A percentile compares a stretch with the other conserved stretches of the same genome.
Conservation (phyloP, 2,888 invertebrate species). For the Eustalomyia histrio region DNA sequence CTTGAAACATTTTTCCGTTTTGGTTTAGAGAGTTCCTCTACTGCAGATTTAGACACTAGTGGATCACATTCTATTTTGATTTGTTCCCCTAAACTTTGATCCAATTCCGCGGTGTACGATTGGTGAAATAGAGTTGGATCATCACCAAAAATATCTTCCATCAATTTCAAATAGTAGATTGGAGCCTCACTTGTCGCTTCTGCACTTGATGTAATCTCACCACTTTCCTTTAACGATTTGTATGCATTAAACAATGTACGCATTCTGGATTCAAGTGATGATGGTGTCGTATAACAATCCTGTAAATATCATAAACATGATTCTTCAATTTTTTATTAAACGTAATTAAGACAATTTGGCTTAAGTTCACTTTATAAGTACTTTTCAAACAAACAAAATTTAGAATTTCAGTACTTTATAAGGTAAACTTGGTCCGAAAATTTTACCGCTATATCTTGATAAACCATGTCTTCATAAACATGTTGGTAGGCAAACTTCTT, state of each 20-base stretch:
- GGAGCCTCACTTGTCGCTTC: neutral
- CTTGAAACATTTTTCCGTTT: neutral
- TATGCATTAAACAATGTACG: neutral
- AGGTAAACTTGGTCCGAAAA: too few species aligned
- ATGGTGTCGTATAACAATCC: neutral
- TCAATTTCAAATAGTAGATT: neutral
- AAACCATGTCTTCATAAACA: neutral
- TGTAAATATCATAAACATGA: neutral
- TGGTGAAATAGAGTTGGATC: neutral
- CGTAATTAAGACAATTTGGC: too few species aligned
- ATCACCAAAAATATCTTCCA: neutral
- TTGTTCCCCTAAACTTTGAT: neutral
- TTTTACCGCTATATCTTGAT: neutral
- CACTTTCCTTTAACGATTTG: neutral
- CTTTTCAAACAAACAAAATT: too few species aligned
- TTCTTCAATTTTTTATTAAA: too few species aligned
- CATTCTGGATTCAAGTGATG: neutral
- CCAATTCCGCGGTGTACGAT: neutral
- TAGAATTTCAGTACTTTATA: too few species aligned
- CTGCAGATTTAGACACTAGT: neutral
- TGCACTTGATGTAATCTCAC: too few species aligned
- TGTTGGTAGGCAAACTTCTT: neutral
- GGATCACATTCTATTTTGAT: neutral
- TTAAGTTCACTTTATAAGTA: too few species aligned
- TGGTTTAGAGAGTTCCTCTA: neutral